These are phyloP conservation scores for Lordiphosa clarofinis DNA, from an alignment of 1,140 invertebrate species.

Conservation along the genomic window DNA sequence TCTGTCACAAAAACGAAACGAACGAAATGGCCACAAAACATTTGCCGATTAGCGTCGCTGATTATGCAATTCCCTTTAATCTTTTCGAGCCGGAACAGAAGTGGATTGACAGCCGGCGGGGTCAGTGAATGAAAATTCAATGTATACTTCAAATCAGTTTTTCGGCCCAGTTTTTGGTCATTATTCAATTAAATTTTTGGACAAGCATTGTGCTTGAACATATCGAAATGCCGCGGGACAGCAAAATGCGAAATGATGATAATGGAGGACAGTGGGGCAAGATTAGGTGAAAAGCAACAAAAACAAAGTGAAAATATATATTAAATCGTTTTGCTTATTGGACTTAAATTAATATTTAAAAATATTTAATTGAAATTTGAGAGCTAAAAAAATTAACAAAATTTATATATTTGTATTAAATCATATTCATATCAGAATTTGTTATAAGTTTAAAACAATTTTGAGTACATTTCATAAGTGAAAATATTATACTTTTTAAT, in stretches of 20 bases:
- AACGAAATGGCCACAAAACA: conserved; percentile 40
- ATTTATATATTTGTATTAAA: too few species aligned
- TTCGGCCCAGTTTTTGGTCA: conserved; percentile 26
- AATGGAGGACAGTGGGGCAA: too few species aligned
- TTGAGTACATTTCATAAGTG: too few species aligned
- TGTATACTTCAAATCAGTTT: conserved; percentile 59
- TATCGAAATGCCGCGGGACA: conserved; percentile 1
- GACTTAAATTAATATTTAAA: too few species aligned
- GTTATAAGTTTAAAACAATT: too few species aligned
- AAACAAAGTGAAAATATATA: too few species aligned
- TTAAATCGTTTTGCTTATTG: too few species aligned
- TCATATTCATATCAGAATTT: too few species aligned
- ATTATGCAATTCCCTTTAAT: conserved; percentile 65
- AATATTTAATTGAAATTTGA: too few species aligned
- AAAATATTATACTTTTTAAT: too few species aligned
- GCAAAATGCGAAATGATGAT: conserved; percentile 13
- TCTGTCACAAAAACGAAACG: background rate
- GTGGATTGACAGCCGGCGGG: conserved; percentile 35
- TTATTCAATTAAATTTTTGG: conserved; percentile 56
- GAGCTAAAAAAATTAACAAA: too few species aligned
- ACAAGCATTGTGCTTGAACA: background rate
- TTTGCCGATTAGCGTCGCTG: conserved; percentile 52
- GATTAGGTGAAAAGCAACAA: too few species aligned
- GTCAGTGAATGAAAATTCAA: conserved; percentile 33
- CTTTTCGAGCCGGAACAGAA: conserved; percentile 22